Percentiles rank a stretch among this genome's conserved stretches.
phyloP scores from a whole-genome alignment of 2,888 invertebrate genomes.

The Therioaphis trifolii region DNA sequence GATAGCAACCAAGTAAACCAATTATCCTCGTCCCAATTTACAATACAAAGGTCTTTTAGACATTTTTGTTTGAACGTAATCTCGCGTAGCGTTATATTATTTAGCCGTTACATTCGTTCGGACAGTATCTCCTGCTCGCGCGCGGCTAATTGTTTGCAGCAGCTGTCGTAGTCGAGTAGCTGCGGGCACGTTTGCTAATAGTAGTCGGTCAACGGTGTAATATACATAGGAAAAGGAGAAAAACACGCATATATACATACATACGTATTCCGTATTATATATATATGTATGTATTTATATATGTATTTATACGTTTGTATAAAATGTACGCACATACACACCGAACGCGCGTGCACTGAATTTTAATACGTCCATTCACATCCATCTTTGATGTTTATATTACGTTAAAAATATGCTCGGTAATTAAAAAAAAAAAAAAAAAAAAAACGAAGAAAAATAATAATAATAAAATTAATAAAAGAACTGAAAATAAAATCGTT shows the following conservation, averaged over 20 bases:
- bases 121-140: not conserved
- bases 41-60: not conserved
- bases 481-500: conserved; percentile 50
- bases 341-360: conserved; percentile 26
- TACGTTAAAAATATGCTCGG: conserved; percentile 46
- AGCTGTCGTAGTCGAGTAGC: conserved; percentile 45
- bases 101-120: conserved; percentile 20
- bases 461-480: conserved; percentile 46
- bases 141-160: conserved; percentile 28
- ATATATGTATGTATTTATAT: not conserved
- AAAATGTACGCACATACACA: not conserved
- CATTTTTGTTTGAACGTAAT: conserved; percentile 7
- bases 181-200: conserved; percentile 40
- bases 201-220: conserved; percentile 30
- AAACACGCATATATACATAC: not conserved
- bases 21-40: conserved; percentile 6
- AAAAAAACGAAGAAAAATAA: not conserved
- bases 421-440: conserved; percentile 49
- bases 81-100: conserved; percentile 1
- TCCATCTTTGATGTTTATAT: conserved; percentile 54
- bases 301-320: too few species aligned
- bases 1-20: not conserved
- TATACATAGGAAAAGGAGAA: conserved; percentile 25
- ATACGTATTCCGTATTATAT: not conserved
- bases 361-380: conserved; percentile 51